Percentiles rank a stretch among this genome's conserved stretches.
Evolutionary conservation across 2,113 vertebrate genomes (phyloP).

Genomic region (Eolophus roseicapilla): DNA sequence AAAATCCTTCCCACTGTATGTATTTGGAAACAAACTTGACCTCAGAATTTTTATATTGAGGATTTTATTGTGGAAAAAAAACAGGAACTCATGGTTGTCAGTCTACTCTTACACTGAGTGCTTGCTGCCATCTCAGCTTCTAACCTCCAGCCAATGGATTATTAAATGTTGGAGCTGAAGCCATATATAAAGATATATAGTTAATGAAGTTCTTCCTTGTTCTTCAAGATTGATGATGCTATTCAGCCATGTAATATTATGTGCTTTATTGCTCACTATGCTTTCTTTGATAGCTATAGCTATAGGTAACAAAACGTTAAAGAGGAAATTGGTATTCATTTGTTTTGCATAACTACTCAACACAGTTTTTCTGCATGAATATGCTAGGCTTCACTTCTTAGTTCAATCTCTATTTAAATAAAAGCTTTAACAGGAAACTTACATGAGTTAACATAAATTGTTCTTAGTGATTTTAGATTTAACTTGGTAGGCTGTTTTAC

Average conservation of each 20-base stretch:
- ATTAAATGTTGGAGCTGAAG: not conserved
- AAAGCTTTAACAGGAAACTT: not conserved
- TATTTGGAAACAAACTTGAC: not conserved
- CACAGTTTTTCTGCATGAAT: not conserved
- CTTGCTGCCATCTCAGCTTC: not conserved
- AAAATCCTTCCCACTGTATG: not conserved
- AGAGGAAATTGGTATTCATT: not conserved
- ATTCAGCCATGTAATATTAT: not conserved
- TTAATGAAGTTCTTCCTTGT: not conserved
- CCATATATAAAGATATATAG: not conserved
- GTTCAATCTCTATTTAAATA: not conserved
- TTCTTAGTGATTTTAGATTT: not conserved
- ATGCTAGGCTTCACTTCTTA: not conserved
- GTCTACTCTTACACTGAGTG: not conserved
- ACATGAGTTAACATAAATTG: not conserved
- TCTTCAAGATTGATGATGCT: not conserved
- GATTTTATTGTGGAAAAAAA: not conserved
- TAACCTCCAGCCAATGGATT: not conserved
- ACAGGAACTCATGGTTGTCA: not conserved
- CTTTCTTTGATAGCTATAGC: not conserved
- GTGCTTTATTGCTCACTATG: not conserved
- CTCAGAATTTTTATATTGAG: not conserved
- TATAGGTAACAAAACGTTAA: not conserved
- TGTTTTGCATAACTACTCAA: not conserved
- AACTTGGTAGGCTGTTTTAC: not conserved